These are phyloP conservation scores for Hermetia illucens DNA, from an alignment of 1,140 invertebrate species.

Conservation along the genomic window DNA sequence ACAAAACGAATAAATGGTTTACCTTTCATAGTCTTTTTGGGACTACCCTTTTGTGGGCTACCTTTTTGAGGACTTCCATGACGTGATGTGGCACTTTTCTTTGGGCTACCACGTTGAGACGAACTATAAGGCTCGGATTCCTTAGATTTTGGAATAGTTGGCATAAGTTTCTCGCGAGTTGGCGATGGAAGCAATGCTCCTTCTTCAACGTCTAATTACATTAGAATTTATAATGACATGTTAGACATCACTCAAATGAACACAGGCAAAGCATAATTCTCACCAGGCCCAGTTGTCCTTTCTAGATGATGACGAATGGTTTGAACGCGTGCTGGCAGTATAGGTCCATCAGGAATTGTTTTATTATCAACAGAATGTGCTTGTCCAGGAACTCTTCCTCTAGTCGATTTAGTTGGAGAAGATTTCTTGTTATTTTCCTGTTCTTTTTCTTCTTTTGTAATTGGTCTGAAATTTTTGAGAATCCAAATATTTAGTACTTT, in stretches of 20 bases:
- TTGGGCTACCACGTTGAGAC: constrained; percentile 25
- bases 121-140: constrained; percentile 41
- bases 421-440: constrained; percentile 70
- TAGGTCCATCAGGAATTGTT: constrained; percentile 29
- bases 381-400: constrained; percentile 26
- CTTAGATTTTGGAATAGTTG: constrained; percentile 41
- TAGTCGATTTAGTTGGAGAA: constrained; percentile 41
- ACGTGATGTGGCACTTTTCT: constrained; percentile 25
- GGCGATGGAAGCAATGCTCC: constrained; percentile 47
- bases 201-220: constrained; percentile 31
- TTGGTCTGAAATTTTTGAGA: constrained; percentile 37
- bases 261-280: constrained; percentile 16
- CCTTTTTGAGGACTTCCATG: constrained; percentile 31
- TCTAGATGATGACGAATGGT: constrained; percentile 55
- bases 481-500: constrained; percentile 4
- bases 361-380: constrained; percentile 29
- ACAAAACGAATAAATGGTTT: too few species aligned
- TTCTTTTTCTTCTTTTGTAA: constrained; percentile 76
- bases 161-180: constrained; percentile 54
- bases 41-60: constrained; percentile 44
- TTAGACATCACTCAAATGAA: too few species aligned
- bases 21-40: constrained; percentile 41
- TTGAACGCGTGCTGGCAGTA: constrained; percentile 34
- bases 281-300: constrained; percentile 50
- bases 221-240: background rate